Evolutionary conservation across 2,113 vertebrate genomes (phyloP), one percentile per base, ranked within the genome.

Genomic region (Cochlearius cochlearius): DNA sequence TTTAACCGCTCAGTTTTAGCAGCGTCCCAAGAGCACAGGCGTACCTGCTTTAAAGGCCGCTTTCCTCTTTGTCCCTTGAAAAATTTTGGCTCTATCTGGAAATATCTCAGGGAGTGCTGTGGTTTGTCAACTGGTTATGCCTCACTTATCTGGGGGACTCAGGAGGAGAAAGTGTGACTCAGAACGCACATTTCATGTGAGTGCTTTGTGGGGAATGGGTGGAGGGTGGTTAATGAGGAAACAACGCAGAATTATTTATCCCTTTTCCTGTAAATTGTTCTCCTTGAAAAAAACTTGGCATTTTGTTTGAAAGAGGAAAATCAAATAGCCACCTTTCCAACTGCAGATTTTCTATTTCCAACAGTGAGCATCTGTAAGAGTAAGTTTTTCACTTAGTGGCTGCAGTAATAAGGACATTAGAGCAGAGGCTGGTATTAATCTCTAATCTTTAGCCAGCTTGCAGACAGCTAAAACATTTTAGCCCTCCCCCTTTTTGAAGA

Each of bases 221-320:
- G 74, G 77, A 94, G 66, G 26, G 29, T 67, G 21, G 47, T 81
- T 91, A 89, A 94, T 39, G 38, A 90, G 67, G 78, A 94, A 96
- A 85, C 32, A 63, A 34, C 3, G 7, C 12, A 87, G 34, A 88
- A 66, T 38, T 69, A 55, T 93, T 91, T 91, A 49, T 68, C 64
- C 27, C 15, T 60, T 85, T 89, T 96, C 75, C 71, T 87, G 49
- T 66, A 91, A 72, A 58, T 55, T 52, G 56, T 66, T 72, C 45
- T 68, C 55, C 34, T 71, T 49, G 59, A 82, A 86, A 62, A 62
- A 69, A 75, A 41, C 10, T 43, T 59, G 23, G 32, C 36, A 47
- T 25, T 50, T 86, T 93, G 36, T 69, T 90, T 79, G 36, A 77
- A 85, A 90, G 60, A 55, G 26, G 38, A 69, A 88, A 84, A 88